Conservation (phyloP, 2,113 vertebrate species). For the Theristicus caerulescens region DNA sequence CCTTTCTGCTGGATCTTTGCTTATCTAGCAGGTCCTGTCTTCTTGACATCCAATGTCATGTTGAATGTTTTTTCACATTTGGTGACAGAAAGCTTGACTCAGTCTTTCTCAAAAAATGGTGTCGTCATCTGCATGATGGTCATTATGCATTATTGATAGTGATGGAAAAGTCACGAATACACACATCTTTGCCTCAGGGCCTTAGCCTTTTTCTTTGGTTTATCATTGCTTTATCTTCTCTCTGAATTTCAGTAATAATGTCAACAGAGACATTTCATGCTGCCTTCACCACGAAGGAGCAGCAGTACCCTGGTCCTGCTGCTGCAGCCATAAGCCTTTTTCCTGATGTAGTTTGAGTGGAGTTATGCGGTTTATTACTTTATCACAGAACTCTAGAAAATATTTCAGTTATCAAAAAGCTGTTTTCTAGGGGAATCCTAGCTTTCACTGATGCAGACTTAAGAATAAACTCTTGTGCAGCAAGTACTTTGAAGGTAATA, state of each 20-base stretch:
- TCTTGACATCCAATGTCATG: neutral
- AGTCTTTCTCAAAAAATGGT: neutral
- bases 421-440: neutral
- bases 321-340: neutral
- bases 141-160: conserved; percentile 35
- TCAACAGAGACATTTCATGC: neutral
- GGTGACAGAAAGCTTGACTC: neutral
- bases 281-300: neutral
- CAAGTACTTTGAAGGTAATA: neutral
- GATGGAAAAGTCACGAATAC: conserved; percentile 7
- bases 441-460: neutral
- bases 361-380: neutral
- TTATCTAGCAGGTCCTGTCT: conserved; percentile 17
- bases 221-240: conserved; percentile 1
- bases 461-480: neutral
- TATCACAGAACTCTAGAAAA: neutral
- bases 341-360: neutral
- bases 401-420: neutral
- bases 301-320: neutral
- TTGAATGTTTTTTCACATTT: neutral
- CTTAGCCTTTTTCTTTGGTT: neutral
- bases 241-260: neutral
- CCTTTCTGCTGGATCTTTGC: conserved; percentile 18
- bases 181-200: conserved; percentile 2
- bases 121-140: neutral